Base-by-base conservation (phyloP, 2,113 vertebrate species). In the Atherinomorus stipes region DNA sequence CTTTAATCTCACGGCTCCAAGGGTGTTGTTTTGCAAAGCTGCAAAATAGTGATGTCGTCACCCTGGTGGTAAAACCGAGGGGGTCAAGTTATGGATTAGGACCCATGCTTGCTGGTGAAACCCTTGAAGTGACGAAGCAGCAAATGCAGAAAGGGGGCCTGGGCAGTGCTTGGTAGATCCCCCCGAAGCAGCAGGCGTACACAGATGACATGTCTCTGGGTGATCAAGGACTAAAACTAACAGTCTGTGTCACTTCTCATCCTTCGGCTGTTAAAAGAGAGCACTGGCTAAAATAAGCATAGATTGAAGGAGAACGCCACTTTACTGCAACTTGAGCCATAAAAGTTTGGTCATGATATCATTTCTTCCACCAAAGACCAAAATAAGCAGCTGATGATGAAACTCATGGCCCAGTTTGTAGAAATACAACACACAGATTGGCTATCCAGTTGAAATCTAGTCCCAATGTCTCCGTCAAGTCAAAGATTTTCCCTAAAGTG, bases 201-300 rank as follows among this genome's bases (percentile, higher is more conserved):
- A 74, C 76, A 74, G 69, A 34, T 19, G 1, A 12, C 4, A 50
- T 70, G 22, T 50, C 22, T 47, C 59, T 58, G 74, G 73, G 37
- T 66, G 70, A 75, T 58, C 61, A 4, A 64, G 44, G 6, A 70
- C 51, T 64, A 64, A 67, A 63, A 71, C 38, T 21, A 65, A 28
- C 52, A 37, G 65, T 74, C 47, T 77, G 64, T 84, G 68, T 64
- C 40, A 50, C 57, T 57, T 45, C 49, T 82, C 70, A 58, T 47
- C 73, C 68, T 54, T 58, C 61, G 22, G 76, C 58, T 78, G 85
- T 86, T 84, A 84, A 78, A 89, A 61, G 83, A 88, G 77, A 44
- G 83, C 70, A 66, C 76, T 77, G 87, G 87, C 78, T 82, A 50
- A 74, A 78, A 73, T 13, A 5, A 47, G 19, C 45, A 53, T 64